These are phyloP conservation scores for Epistrophella euchroma DNA, from an alignment of 2,888 invertebrate genomes.

Conservation along the genomic window DNA sequence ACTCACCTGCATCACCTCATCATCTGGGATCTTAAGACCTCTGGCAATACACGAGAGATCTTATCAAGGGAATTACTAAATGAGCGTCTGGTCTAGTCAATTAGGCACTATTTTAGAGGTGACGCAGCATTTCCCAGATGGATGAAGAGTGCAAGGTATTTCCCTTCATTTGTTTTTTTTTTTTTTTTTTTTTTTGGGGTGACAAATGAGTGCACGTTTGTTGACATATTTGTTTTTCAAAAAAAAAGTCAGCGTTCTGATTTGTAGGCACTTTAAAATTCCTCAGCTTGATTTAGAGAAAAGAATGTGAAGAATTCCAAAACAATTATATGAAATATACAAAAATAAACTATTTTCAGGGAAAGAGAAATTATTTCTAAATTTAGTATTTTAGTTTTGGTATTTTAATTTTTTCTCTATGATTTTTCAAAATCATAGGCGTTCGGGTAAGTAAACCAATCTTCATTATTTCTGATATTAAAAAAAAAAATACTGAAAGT, in stretches of 20 bases:
- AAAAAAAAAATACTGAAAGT: neutral
- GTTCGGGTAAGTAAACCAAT: neutral
- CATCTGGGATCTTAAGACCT: too few relatives aligned
- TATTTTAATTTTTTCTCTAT: too few relatives aligned
- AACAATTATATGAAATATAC: neutral
- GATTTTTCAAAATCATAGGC: too few relatives aligned
- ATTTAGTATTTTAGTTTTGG: neutral
- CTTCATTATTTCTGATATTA: too few relatives aligned
- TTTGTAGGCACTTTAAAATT: constrained; percentile 38
- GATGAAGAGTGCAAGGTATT: constrained; percentile 32
- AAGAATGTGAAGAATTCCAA: constrained; percentile 29
- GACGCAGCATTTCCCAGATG: constrained; percentile 17
- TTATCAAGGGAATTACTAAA: constrained; percentile 38
- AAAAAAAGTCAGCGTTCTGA: constrained; percentile 3
- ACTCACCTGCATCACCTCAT: neutral
- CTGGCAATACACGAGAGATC: neutral
- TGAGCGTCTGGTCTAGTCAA: constrained; percentile 47
- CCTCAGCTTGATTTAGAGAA: constrained; percentile 22
- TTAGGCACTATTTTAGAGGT: constrained; percentile 29
- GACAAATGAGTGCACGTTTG: constrained; percentile 42
- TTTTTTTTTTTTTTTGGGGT: neutral
- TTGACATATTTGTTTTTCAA: constrained; percentile 40
- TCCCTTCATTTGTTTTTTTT: too few relatives aligned
- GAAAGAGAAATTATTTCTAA: neutral
- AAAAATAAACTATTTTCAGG: constrained; percentile 1